Evolutionary conservation across 1,140 invertebrate species (phyloP), one percentile per base, ranked within the genome.

Genomic region (Drosophila pseudoananassae): DNA sequence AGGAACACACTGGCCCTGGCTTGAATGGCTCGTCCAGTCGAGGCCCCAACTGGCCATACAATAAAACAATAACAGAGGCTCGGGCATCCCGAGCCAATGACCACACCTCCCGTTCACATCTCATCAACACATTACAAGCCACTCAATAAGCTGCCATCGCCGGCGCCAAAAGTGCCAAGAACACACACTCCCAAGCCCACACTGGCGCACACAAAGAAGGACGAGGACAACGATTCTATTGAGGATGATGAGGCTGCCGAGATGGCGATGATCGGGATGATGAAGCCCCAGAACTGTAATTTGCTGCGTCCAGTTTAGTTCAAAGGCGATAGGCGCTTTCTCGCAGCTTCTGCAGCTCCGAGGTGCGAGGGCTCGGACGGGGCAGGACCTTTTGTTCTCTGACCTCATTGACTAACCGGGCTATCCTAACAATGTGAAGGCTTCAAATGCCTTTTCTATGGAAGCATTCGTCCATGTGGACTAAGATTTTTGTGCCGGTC

Each of bases 401-500:
- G 76, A 68, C 56, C 82, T 75, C 66, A 70, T 81, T 65, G 74
- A 66, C 81, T 78, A 82, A 83, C 82, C 76, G 75, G 64, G 60
- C 52, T 70, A 50, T 57, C 40, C 78, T 78, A 82, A 85, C 83
- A 87, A 88, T 87, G 80, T 71, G 59, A 65, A 82, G 71, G 71
- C 71, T 63, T 74, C 69, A 78, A 88, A 87, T 81, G 82, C 71
- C 69, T 81, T 75, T 87, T 88, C 83, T 72, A 68, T 88, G 68
- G 52, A 87, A 78, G 82, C 82, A 84, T 87, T 84, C 77, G 81
- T 66, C 81, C 81, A 65, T 87, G 78, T 87, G 78, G 68, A 57
- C 83, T 47, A 87, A 88, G 82, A 87, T 88, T 87, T 87, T 87
- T 82, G 69, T 85, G 82, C 82, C 77, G 82, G 83, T 87, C 82